Conservation (phyloP, 1,140 invertebrate genomes). For the Charaxes varanes region DNA sequence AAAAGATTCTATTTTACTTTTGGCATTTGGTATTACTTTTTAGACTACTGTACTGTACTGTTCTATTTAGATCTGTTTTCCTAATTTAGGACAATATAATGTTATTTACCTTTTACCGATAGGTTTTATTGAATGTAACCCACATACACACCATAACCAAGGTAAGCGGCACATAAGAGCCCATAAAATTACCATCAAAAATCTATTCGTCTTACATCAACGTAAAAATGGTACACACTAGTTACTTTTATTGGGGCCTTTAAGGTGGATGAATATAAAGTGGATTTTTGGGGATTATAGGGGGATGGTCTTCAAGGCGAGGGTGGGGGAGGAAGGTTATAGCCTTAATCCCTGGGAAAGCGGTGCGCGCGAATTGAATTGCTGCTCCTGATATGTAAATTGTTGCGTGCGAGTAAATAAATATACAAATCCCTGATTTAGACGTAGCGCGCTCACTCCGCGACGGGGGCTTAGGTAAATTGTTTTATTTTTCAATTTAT, state of each 20-base stretch:
- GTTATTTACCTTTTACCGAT: too few species aligned
- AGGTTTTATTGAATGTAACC: too few species aligned
- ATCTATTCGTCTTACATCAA: slow-evolving; percentile 1
- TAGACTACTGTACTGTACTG: too few species aligned
- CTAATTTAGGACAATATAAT: too few species aligned
- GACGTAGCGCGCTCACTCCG: too few species aligned
- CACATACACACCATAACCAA: too few species aligned
- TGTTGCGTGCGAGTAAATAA: slow-evolving; percentile 65
- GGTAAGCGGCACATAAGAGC: neutral
- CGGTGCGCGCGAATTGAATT: slow-evolving; percentile 61
- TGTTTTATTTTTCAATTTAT: too few species aligned
- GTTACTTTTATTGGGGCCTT: slow-evolving; percentile 64
- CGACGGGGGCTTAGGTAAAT: too few species aligned
- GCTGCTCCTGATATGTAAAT: slow-evolving; percentile 65
- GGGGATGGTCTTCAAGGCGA: slow-evolving; percentile 40
- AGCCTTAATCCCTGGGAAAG: slow-evolving; percentile 54
- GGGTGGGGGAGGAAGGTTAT: slow-evolving; percentile 25
- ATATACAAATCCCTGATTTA: slow-evolving; percentile 51
- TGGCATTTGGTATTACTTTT: too few species aligned
- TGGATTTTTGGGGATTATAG: slow-evolving; percentile 68
- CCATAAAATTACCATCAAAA: neutral
- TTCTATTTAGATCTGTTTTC: neutral
- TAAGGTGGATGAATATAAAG: slow-evolving; percentile 72
- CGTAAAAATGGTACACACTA: slow-evolving; percentile 40
- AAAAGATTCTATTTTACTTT: too few species aligned